Evolutionary conservation across 2,888 invertebrate species (phyloP).

Genomic region (Achlya flavicornis): DNA sequence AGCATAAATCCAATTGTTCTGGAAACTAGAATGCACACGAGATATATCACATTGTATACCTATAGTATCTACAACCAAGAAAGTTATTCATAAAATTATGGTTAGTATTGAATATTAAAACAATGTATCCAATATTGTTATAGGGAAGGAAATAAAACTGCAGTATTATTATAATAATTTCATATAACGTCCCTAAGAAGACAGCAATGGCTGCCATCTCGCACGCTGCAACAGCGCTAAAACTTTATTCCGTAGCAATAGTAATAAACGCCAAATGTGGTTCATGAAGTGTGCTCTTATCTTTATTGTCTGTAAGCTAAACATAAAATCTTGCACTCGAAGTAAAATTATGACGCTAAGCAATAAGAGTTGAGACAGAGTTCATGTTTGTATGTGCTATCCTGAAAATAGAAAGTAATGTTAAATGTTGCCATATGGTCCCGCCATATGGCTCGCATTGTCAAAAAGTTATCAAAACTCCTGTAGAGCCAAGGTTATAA

Average conservation of each 20-base stretch:
- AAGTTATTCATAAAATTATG: too few species aligned
- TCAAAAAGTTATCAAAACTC: too few species aligned
- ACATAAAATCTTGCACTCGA: conserved; percentile 40
- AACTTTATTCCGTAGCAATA: conserved; percentile 29
- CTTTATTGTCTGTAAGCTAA: conserved; percentile 30
- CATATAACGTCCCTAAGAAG: neutral
- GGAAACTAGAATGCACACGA: too few species aligned
- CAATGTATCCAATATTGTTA: neutral
- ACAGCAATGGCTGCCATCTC: conserved; percentile 18
- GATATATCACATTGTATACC: too few species aligned
- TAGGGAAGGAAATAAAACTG: neutral
- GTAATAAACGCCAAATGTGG: conserved; percentile 39
- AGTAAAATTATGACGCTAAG: conserved; percentile 24
- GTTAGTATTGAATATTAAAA: neutral
- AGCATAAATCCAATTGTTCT: too few species aligned
- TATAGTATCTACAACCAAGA: too few species aligned
- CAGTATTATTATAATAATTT: neutral
- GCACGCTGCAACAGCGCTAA: conserved; percentile 23
- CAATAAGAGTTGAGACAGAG: conserved; percentile 4
- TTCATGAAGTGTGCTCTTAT: conserved; percentile 34
- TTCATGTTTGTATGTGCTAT: neutral
- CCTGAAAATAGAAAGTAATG: neutral
- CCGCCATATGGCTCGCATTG: too few species aligned
- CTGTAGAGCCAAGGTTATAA: too few species aligned
- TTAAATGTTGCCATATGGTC: too few species aligned